phyloP scores from a whole-genome alignment of 2,888 invertebrate species.

The Invenusta paracnida region DNA sequence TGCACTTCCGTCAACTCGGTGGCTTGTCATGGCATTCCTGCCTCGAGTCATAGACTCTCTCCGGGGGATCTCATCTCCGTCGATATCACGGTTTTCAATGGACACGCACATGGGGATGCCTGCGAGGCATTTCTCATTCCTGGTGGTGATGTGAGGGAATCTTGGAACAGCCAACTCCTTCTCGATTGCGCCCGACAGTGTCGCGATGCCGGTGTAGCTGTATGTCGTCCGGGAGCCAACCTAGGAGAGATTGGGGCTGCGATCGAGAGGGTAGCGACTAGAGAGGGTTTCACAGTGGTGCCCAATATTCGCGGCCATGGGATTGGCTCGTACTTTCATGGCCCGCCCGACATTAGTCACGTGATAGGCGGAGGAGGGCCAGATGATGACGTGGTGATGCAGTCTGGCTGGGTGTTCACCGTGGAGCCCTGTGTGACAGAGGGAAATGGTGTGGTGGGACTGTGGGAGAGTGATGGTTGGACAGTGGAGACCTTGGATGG shows the following conservation, averaged over 20 bases:
- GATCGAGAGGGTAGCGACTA: slow-evolving; percentile 63
- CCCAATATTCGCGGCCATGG: slow-evolving; percentile 84
- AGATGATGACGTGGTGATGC: slow-evolving; percentile 64
- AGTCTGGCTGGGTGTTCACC: slow-evolving; percentile 86
- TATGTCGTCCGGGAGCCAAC: background rate
- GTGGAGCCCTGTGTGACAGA: slow-evolving; percentile 82
- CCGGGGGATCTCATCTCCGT: slow-evolving; percentile 85
- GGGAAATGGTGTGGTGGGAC: slow-evolving; percentile 62
- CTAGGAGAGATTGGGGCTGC: background rate
- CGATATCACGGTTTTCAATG: slow-evolving; percentile 79
- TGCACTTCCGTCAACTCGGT: slow-evolving; percentile 88
- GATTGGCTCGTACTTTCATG: slow-evolving; percentile 85
- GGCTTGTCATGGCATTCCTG: slow-evolving; percentile 87
- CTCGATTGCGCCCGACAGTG: background rate
- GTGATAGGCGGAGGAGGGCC: background rate
- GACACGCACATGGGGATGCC: slow-evolving; percentile 80
- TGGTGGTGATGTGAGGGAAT: slow-evolving; percentile 17
- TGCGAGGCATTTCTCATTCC: slow-evolving; percentile 70
- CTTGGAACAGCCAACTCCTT: slow-evolving; percentile 22
- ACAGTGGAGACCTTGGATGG: slow-evolving; percentile 78
- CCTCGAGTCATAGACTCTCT: slow-evolving; percentile 69
- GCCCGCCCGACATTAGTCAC: slow-evolving; percentile 81
- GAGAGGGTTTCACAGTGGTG: slow-evolving; percentile 68
- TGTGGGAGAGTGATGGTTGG: slow-evolving; percentile 75
- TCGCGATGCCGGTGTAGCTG: slow-evolving; percentile 8